Conservation (phyloP, 35 echinoderm and acorn worm species). For the Lytechinus pictus region DNA sequence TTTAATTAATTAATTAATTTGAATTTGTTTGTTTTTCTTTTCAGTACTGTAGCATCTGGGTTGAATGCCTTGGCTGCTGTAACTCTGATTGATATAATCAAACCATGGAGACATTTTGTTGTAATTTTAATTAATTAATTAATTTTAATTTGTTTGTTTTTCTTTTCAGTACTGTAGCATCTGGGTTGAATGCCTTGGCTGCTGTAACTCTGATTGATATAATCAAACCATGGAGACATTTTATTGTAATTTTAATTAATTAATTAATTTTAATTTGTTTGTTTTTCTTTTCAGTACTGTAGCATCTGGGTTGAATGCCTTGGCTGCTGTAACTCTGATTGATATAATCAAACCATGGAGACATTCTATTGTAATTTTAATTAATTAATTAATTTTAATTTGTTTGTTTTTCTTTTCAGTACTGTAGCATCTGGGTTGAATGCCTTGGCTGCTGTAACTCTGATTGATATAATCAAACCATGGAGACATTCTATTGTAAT, state of each 20-base stretch:
- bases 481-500: slow-evolving; percentile 34
- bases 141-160: not conserved
- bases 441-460: slow-evolving; percentile 82
- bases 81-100: slow-evolving; percentile 83
- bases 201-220: slow-evolving; percentile 91
- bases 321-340: slow-evolving; percentile 86
- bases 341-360: slow-evolving; percentile 78
- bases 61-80: slow-evolving; percentile 88
- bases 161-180: slow-evolving; percentile 81
- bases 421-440: slow-evolving; percentile 93
- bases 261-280: not conserved
- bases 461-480: slow-evolving; percentile 83
- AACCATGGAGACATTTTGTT: slow-evolving; percentile 51
- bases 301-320: slow-evolving; percentile 86
- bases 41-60: slow-evolving; percentile 90
- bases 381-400: not conserved
- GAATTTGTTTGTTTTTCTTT: not conserved
- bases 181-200: slow-evolving; percentile 88
- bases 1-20: not conserved
- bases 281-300: slow-evolving; percentile 71
- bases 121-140: no score
- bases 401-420: slow-evolving; percentile 51
- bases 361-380: no score
- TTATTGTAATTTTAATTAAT: no score
- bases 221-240: slow-evolving; percentile 58